Evolutionary conservation across 1,140 invertebrate species (phyloP).

Genomic region (Pseudachorutes palmiensis): DNA sequence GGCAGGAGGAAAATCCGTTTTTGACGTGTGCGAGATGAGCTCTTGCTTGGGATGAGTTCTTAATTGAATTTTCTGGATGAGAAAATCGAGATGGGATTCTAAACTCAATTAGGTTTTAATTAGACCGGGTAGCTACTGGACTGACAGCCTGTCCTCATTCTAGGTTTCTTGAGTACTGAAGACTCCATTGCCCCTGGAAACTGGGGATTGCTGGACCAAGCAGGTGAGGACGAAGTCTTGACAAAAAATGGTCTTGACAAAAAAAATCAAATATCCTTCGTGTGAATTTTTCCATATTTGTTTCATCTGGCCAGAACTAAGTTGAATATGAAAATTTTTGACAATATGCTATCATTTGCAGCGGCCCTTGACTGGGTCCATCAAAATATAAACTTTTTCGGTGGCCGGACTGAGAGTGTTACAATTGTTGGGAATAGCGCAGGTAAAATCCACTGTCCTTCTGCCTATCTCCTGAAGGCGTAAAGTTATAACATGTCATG

Average conservation of each 20-base stretch:
- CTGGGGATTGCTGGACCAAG: conserved; percentile 48
- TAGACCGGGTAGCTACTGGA: conserved; percentile 7
- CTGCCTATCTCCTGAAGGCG: neutral
- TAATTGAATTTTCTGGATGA: conserved; percentile 7
- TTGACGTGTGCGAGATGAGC: neutral
- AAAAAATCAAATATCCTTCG: too few species aligned
- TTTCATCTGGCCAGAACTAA: too few species aligned
- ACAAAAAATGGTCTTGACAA: too few species aligned
- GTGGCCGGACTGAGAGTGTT: conserved; percentile 45
- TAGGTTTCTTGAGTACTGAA: conserved; percentile 44
- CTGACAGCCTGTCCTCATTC: neutral
- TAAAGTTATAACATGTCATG: neutral
- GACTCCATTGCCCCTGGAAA: conserved; percentile 44
- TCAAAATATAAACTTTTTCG: conserved; percentile 41
- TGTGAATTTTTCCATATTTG: too few species aligned
- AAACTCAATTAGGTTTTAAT: neutral
- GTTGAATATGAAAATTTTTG: too few species aligned
- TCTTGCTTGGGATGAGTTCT: neutral
- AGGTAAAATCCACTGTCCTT: too few species aligned
- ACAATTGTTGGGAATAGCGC: conserved; percentile 42
- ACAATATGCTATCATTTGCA: too few species aligned
- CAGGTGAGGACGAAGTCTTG: too few species aligned
- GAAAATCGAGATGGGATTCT: neutral
- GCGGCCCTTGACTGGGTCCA: conserved; percentile 44
- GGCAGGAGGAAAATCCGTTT: neutral